A percentile compares a stretch with the other conserved stretches of the same genome.
These are phyloP conservation scores for Troilus luridus DNA, from an alignment of 2,888 invertebrate species.

Conservation along the genomic window DNA sequence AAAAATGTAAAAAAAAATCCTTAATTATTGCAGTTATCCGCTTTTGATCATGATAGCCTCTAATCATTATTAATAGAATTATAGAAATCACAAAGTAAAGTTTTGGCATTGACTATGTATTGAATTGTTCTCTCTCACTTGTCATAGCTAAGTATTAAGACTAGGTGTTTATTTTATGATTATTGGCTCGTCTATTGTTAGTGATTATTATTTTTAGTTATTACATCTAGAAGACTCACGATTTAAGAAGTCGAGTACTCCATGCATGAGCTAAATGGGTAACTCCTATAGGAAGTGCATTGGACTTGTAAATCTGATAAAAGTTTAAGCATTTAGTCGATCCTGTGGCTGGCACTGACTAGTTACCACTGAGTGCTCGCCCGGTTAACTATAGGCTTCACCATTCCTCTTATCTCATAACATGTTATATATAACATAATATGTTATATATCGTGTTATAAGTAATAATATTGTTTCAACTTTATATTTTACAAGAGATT, in stretches of 20 bases:
- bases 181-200: no score
- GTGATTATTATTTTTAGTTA: background rate
- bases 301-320: constrained; percentile 36
- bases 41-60: no score
- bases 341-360: constrained; percentile 29
- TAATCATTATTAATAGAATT: no score
- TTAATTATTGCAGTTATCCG: no score
- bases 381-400: background rate
- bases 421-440: no score
- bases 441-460: background rate
- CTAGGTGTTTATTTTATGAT: no score
- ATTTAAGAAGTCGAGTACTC: background rate
- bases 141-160: no score
- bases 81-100: no score
- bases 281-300: background rate
- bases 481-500: background rate
- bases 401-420: background rate
- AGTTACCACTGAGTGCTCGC: background rate
- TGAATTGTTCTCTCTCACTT: no score
- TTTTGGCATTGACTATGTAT: no score
- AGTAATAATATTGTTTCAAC: background rate
- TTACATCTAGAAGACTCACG: background rate
- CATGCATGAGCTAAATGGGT: background rate
- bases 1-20: no score
- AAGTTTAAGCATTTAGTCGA: constrained; percentile 29